Conservation (phyloP, 2,888 invertebrate genomes). For the Dysmachus trigonus region DNA sequence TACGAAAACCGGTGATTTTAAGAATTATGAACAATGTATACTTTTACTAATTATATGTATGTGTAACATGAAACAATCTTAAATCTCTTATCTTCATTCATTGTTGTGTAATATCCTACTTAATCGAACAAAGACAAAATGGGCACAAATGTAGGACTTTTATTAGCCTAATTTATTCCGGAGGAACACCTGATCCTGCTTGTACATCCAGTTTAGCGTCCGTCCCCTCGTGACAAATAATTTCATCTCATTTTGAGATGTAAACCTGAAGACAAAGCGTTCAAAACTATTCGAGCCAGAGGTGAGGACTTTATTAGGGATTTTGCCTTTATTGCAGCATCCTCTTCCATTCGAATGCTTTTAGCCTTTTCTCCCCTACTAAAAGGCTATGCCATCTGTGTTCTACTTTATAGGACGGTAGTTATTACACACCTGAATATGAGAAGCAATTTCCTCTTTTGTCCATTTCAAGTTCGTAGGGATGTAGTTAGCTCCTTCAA, state of each 20-base stretch:
- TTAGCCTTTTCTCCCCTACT: background rate
- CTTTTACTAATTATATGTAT: too few species aligned
- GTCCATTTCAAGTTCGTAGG: background rate
- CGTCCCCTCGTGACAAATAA: constrained; percentile 1
- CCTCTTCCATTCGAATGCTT: background rate
- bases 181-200: background rate
- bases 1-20: too few species aligned
- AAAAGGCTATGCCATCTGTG: too few species aligned
- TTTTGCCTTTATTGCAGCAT: constrained; percentile 26
- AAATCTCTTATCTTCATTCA: background rate
- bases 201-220: background rate
- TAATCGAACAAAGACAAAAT: background rate
- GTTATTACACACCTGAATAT: constrained; percentile 38
- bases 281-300: background rate
- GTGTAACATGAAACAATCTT: background rate
- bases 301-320: constrained; percentile 33
- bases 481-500: background rate
- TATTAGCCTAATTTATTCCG: constrained; percentile 22
- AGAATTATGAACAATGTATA: background rate
- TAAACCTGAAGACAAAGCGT: background rate
- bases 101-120: background rate
- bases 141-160: background rate
- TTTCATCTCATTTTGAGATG: background rate
- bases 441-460: constrained; percentile 22
- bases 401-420: background rate